phyloP scores from a whole-genome alignment of 2,113 vertebrate genomes.

The Octodon degus region DNA sequence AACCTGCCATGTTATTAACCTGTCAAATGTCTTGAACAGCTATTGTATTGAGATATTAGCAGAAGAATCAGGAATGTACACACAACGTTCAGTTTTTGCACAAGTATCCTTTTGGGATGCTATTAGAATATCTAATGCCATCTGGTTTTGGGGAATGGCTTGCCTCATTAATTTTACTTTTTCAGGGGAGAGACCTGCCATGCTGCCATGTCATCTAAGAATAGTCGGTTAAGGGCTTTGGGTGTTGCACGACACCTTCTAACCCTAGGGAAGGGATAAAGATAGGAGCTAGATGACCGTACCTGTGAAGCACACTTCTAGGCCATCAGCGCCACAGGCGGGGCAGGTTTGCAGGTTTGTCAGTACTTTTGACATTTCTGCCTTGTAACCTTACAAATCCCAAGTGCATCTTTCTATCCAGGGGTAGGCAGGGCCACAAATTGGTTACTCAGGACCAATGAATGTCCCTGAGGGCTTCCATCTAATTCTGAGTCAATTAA shows the following conservation, averaged over 20 bases:
- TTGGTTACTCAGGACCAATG: background rate
- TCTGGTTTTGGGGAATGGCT: background rate
- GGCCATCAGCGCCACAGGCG: background rate
- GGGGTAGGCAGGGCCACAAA: background rate
- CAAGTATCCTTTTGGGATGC: background rate
- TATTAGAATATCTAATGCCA: background rate
- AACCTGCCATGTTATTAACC: background rate
- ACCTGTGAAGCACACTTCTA: background rate
- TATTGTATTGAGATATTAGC: background rate
- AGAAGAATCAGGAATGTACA: background rate
- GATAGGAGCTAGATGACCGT: background rate
- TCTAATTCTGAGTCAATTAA: background rate
- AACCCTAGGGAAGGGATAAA: background rate
- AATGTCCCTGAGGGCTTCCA: background rate
- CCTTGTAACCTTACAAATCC: background rate
- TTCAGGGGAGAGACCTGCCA: background rate
- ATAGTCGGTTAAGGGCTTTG: too few species aligned
- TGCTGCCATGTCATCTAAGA: too few species aligned
- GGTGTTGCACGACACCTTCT: too few species aligned
- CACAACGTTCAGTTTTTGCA: background rate
- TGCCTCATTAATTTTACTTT: background rate
- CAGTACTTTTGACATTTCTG: background rate
- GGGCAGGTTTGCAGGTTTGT: background rate
- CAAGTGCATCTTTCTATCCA: background rate
- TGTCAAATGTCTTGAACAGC: background rate